phyloP scores from a whole-genome alignment of 2,888 invertebrate genomes.

The Notodonta dromedarius region DNA sequence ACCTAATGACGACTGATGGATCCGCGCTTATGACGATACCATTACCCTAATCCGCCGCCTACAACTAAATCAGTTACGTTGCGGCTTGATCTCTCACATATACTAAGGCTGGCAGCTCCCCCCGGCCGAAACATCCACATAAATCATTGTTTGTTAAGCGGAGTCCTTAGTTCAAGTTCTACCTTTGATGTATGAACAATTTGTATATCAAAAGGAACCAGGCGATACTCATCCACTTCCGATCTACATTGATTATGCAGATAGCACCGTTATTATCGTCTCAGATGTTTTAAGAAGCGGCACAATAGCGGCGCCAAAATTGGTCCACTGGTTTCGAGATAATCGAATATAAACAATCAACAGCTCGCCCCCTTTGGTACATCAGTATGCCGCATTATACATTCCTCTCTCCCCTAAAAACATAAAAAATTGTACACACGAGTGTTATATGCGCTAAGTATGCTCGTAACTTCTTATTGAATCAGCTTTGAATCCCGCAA shows the following conservation, averaged over 20 bases:
- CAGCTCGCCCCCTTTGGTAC: conserved; percentile 45
- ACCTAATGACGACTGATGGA: conserved; percentile 81
- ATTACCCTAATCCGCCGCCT: conserved; percentile 63
- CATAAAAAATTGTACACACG: conserved; percentile 39
- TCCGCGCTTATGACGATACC: conserved; percentile 70
- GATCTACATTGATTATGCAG: conserved; percentile 52
- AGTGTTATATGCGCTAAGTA: conserved; percentile 52
- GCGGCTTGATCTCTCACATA: conserved; percentile 43
- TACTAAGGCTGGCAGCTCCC: conserved; percentile 41
- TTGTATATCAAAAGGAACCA: conserved; percentile 31
- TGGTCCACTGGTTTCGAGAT: conserved; percentile 53
- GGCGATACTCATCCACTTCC: conserved; percentile 34
- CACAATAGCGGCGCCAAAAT: conserved; percentile 43
- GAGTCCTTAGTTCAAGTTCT: not conserved
- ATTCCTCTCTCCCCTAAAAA: conserved; percentile 40
- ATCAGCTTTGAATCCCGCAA: conserved; percentile 65
- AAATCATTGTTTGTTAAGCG: not conserved
- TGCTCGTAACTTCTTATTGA: conserved; percentile 70
- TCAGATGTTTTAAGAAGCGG: conserved; percentile 49
- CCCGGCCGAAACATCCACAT: not conserved
- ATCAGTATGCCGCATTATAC: conserved; percentile 38
- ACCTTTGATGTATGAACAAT: conserved; percentile 21
- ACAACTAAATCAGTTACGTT: conserved; percentile 67
- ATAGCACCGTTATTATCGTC: conserved; percentile 41
- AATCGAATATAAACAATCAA: conserved; percentile 66